A percentile compares a stretch with the other conserved stretches of the same genome.
phyloP scores from a whole-genome alignment of 2,888 invertebrate species.

The Brachypalpus laphriformis region DNA sequence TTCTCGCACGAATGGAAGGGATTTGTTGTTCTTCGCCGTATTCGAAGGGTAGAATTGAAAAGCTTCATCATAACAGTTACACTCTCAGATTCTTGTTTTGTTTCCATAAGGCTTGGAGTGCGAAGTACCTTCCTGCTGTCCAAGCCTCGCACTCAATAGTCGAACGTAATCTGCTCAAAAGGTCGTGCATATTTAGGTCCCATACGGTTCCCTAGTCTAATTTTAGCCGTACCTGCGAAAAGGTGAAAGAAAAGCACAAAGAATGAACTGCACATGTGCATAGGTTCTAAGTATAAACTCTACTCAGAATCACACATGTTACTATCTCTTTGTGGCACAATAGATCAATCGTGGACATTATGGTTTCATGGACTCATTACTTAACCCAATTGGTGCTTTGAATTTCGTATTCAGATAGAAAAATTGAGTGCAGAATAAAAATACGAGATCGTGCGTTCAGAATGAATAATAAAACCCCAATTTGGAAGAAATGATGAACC shows the following conservation, averaged over 20 bases:
- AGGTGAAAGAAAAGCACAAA: not conserved
- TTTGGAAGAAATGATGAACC: not conserved
- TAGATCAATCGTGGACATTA: not conserved
- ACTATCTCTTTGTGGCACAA: not conserved
- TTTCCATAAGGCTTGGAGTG: too few species aligned
- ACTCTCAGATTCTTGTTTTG: too few species aligned
- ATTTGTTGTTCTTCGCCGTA: too few species aligned
- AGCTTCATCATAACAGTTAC: too few species aligned
- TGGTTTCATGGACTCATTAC: not conserved
- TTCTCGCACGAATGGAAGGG: too few species aligned
- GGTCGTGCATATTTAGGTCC: too few species aligned
- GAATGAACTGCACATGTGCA: not conserved
- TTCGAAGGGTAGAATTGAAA: too few species aligned
- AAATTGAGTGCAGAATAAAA: not conserved
- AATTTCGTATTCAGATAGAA: not conserved
- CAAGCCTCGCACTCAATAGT: too few species aligned
- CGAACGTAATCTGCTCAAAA: too few species aligned
- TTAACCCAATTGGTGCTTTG: not conserved
- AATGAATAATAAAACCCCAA: slow-evolving; percentile 1
- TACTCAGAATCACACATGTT: not conserved
- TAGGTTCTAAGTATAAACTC: not conserved
- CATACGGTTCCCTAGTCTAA: too few species aligned
- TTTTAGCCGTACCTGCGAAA: too few species aligned
- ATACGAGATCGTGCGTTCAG: slow-evolving; percentile 1
- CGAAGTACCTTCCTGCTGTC: too few species aligned